Percentiles rank a stretch among this genome's conserved stretches.
phyloP scores from a whole-genome alignment of 2,797 vertebrate species.

The Spinus olivaceus region DNA sequence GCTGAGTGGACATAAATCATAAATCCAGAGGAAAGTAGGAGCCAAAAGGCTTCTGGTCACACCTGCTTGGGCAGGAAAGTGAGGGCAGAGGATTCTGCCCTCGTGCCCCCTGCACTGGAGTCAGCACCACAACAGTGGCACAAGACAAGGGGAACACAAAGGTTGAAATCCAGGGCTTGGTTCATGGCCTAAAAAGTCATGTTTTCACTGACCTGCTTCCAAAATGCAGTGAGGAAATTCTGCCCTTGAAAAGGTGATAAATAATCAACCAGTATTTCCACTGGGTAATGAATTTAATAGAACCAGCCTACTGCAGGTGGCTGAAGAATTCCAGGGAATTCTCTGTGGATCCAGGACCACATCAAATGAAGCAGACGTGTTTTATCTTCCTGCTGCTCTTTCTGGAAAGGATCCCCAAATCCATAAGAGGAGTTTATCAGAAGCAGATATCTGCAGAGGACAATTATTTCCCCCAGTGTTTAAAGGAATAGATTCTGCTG shows the following conservation, averaged over 20 bases:
- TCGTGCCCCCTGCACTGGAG: accelerated
- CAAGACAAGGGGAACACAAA: background rate
- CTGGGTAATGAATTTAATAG: background rate
- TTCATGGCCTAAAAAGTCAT: background rate
- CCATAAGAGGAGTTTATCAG: background rate
- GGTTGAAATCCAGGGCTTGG: background rate
- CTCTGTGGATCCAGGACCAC: background rate
- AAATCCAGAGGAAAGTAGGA: background rate
- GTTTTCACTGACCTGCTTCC: background rate
- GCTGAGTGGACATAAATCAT: background rate
- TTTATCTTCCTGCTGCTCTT: background rate
- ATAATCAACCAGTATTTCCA: background rate
- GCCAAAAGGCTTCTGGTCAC: background rate
- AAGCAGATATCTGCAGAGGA: background rate
- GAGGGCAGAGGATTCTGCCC: background rate
- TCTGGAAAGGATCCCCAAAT: background rate
- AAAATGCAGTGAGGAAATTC: background rate
- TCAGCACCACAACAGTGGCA: background rate
- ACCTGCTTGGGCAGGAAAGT: background rate
- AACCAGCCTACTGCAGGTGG: background rate
- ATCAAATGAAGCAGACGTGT: background rate
- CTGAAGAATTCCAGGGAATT: background rate
- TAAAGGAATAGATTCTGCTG: background rate
- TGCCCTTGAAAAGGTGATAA: background rate
- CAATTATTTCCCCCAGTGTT: background rate